Evolutionary conservation across 53 echinoderm and acorn worm genomes (phyloP), one percentile per base, ranked within the genome.

Genomic region (Arbacia lixula): DNA sequence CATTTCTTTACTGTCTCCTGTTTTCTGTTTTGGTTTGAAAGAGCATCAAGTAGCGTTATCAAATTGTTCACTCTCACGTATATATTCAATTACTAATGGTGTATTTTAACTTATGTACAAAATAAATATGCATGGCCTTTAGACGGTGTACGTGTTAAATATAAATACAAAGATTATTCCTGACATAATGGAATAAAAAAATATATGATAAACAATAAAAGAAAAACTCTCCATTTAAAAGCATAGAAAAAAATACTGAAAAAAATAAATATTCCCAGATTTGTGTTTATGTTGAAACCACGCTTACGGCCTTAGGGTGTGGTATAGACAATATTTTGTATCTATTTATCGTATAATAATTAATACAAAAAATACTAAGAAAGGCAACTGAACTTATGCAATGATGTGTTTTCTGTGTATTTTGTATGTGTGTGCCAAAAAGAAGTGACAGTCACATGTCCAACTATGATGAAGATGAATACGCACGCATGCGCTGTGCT

Each of bases 311-410:
- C n/a, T n/a, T n/a, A n/a, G n/a, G n/a, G n/a, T n/a, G n/a, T n/a
- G n/a, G n/a, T n/a, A n/a, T n/a, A n/a, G n/a, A n/a, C n/a, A n/a
- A n/a, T n/a, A n/a, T n/a, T n/a, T n/a, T n/a, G n/a, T n/a, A n/a
- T 55, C 78, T 77, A 77, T 77, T 77, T 77, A 77, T 77, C 57
- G 60, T 81, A 64, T 63, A 81, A 42, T 43, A 42, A 42, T 30
- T 28, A 30, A 19, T 33, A 64, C 62, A 81, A 29, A 28, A 17
- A 63, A 81, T 61, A 31, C 46, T 46, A 77, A 81, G 82, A 61
- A 81, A 63, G 64, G 82, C 82, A 81, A 81, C 82, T 81, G 82
- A 81, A 40, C 63, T 81, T 62, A 81, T 81, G 82, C 82, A 81
- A 81, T 81, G 82, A 81, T 17, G 42, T 81, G 64, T 81, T 31